Base-by-base conservation (phyloP, 1,140 invertebrate species). In the Popillia japonica region DNA sequence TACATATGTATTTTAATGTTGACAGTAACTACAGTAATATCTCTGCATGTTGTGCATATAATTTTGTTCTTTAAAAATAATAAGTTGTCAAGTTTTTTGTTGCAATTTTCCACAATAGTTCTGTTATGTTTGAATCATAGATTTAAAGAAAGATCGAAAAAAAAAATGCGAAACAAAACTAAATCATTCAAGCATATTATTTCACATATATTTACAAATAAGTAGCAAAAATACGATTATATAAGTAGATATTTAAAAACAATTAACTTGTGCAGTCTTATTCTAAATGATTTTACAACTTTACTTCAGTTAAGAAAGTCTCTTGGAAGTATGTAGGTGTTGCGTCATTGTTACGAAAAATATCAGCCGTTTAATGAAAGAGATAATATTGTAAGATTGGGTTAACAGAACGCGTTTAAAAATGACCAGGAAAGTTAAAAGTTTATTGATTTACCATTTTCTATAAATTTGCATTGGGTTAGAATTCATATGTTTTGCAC, bases 251-350 rank as follows among this genome's bases (percentile, higher is more conserved):
- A 22, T 22, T 68, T 27, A 27, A 20, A 68, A 68, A 27, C 11
- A 68, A 68, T 68, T 10, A 22, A 14, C 48, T 40, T 72, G 64
- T 72, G 34, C 34, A 22, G 64, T 40, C 72, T 40, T 42, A n/a
- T 14, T 74, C 40, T 74, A 74, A 74, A 74, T 74, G n/a, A 74
- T 74, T 74, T 74, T 34, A 44, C 41, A 41, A 74, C 8, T 74
- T 74, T 23, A 44, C 41, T 41, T 10, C 40, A 42, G n/a, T 40
- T 44, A 74, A 74, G 40, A 41, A 74, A 74, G 9, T 40, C 27
- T 14, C 40, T 74, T 74, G 7, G 11, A 34, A 68, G 9, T 14
- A 4, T 14, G 22, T 55, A 55, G 48, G 6, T 55, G 48, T 17
- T 17, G 42, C 8, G 42, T 55, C 17, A 55, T 55, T n/a, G 48